A percentile compares a stretch with the other conserved stretches of the same genome.
Conservation (phyloP, 92 coral and sea anemone species). For the Anthopleura xanthogrammica region DNA sequence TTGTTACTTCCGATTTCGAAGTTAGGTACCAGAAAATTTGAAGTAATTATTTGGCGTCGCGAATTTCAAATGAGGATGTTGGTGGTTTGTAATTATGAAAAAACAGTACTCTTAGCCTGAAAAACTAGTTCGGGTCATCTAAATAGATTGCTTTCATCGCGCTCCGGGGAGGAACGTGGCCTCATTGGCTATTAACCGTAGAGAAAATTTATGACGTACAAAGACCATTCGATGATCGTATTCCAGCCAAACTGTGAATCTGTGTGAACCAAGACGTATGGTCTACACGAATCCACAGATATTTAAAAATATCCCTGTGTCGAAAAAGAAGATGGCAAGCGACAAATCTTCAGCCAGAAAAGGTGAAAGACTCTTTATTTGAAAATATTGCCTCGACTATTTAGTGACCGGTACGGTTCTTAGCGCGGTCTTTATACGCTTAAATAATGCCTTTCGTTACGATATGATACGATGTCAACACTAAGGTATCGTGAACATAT, state of each 20-base stretch:
- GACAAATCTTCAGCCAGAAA: not conserved
- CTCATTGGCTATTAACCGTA: not conserved
- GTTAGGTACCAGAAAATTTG: too few relatives aligned
- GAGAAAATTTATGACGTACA: slow-evolving; percentile 2
- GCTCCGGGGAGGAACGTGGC: slow-evolving; percentile 1
- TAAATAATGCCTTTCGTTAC: not conserved
- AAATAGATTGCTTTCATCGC: slow-evolving; percentile 12
- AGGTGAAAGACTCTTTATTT: not conserved
- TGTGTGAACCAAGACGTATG: slow-evolving; percentile 10
- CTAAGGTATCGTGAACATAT: not conserved
- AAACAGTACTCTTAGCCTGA: not conserved
- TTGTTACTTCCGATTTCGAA: too few relatives aligned
- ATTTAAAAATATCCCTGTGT: not conserved
- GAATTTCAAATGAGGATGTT: not conserved
- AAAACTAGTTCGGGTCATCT: not conserved
- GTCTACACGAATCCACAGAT: not conserved
- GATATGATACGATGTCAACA: not conserved
- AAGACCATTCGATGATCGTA: slow-evolving; percentile 3
- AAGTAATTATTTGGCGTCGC: too few relatives aligned
- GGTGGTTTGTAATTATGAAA: not conserved
- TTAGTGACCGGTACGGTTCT: not conserved
- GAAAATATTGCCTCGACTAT: not conserved
- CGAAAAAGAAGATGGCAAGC: not conserved
- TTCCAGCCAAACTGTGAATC: slow-evolving; percentile 12
- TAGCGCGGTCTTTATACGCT: not conserved